A percentile compares a stretch with the other conserved stretches of the same genome.
These are phyloP conservation scores for Tetraodon nigroviridis DNA, from an alignment of 2,113 vertebrate species.

Conservation along the genomic window DNA sequence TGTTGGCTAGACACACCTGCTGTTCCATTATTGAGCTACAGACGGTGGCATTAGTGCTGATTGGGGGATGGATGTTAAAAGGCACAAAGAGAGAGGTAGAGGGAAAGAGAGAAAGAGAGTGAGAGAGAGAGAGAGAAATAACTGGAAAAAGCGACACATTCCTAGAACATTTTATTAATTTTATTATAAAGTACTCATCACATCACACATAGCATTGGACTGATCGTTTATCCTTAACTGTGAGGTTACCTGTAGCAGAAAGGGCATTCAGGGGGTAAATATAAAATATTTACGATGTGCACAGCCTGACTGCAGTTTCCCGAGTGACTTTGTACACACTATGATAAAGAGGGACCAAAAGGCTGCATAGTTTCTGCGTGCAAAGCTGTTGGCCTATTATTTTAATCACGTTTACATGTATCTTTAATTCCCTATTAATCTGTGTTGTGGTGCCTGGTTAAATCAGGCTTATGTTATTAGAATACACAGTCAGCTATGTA, in stretches of 20 bases:
- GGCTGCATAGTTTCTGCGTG: constrained; percentile 28
- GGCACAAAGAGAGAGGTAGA: constrained; percentile 4
- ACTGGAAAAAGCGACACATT: constrained; percentile 37
- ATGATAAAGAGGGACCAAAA: constrained; percentile 40
- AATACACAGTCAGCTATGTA: not conserved
- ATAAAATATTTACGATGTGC: constrained; percentile 47
- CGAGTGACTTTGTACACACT: constrained; percentile 32
- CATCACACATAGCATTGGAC: constrained; percentile 35
- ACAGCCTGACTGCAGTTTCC: constrained; percentile 26
- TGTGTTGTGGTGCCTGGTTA: not conserved
- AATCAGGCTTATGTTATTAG: constrained; percentile 10
- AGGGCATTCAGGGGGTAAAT: constrained; percentile 7
- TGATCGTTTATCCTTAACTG: constrained; percentile 37
- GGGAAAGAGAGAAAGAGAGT: constrained; percentile 15
- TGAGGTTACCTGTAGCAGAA: constrained; percentile 17
- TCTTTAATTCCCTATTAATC: constrained; percentile 3
- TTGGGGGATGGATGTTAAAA: constrained; percentile 32
- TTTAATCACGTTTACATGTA: constrained; percentile 1
- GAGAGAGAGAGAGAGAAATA: constrained; percentile 27
- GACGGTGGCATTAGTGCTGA: constrained; percentile 38
- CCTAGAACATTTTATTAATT: constrained; percentile 46
- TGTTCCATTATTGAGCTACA: constrained; percentile 55
- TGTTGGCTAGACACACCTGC: constrained; percentile 65
- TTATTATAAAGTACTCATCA: constrained; percentile 34
- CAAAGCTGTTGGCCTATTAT: not conserved